Base-by-base conservation (phyloP, 2,888 invertebrate species). In the Hoplodrina ambigua region DNA sequence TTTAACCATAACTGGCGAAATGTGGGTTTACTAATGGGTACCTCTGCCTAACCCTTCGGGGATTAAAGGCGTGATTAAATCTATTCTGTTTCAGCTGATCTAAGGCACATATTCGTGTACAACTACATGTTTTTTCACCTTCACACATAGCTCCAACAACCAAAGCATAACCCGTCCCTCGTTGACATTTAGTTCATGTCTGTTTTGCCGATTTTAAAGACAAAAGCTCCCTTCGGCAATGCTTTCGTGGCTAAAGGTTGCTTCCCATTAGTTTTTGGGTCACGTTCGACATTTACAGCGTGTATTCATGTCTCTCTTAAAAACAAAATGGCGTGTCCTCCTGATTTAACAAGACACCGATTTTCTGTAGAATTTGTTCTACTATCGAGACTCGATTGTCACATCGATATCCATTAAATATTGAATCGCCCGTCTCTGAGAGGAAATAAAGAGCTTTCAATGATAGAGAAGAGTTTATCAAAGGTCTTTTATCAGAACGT, bases 361-460 rank as follows among this genome's bases (percentile, higher is more conserved):
- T 53, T 54, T 52, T 25, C n/a, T 60, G 25, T 30, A 44, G 37
- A 46, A 57, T 44, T 55, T 3, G 46, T 60, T 67, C 49, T 41
- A 53, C 20, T 67, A 60, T 41, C 37, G 15, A 44, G 20, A 33
- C 57, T 25, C 25, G 3, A 52, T 61, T 75, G 33, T 61, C 25
- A 19, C 44, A 61, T 74, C 68, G 52, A 67, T 67, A 57, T 46
- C 5, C 44, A 53, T 53, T 68, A 59, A 54, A 65, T 55, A 64
- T 52, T 62, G 6, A 52, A 57, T 46, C 13, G 65, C 2, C 13
- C 5, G 13, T 20, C 17, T 61, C 6, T 33, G 5, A 41, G 30
- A 7, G 11, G 7, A 25, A 44, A 33, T n/a, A 6, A 13, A 53
- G n/a, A 8, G 11, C 13, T 30, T 57, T 30, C 25, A 25, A 25